Conservation (phyloP, 2,888 invertebrate genomes). For the Anthophora plumipes region DNA sequence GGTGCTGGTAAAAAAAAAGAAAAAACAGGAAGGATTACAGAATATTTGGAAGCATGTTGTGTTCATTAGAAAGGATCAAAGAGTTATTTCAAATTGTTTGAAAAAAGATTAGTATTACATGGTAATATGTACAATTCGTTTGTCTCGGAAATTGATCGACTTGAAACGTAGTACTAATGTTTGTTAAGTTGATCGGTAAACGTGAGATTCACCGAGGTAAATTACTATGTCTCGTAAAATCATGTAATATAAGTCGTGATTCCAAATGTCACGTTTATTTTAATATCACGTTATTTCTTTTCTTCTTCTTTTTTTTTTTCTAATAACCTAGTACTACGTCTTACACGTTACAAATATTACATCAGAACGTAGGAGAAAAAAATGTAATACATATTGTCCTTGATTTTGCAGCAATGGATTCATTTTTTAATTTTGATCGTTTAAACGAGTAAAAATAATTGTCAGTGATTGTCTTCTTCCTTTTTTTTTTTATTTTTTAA, state of each 20-base stretch:
- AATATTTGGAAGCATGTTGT: not conserved
- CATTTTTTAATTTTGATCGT: not conserved
- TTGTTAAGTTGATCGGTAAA: no score
- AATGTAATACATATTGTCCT: not conserved
- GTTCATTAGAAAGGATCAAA: not conserved
- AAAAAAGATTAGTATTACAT: not conserved
- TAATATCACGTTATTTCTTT: no score
- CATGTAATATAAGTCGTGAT: no score
- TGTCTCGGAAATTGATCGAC: no score
- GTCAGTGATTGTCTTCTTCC: not conserved
- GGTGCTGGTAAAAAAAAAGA: conserved; percentile 21
- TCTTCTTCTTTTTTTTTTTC: not conserved
- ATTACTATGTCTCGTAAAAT: no score
- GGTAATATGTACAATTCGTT: not conserved
- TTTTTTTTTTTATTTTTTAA: no score
- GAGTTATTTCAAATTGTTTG: no score
- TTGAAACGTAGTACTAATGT: no score
- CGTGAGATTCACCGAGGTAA: no score
- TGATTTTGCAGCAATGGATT: not conserved
- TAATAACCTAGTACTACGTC: not conserved
- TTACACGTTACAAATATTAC: not conserved
- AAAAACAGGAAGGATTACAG: conserved; percentile 1
- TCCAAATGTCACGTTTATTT: no score
- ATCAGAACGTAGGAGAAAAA: not conserved
- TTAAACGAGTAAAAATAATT: not conserved